A percentile compares a stretch with the other conserved stretches of the same genome.
These are phyloP conservation scores for Nyctibius grandis DNA, from an alignment of 2,797 vertebrate species.

Conservation along the genomic window DNA sequence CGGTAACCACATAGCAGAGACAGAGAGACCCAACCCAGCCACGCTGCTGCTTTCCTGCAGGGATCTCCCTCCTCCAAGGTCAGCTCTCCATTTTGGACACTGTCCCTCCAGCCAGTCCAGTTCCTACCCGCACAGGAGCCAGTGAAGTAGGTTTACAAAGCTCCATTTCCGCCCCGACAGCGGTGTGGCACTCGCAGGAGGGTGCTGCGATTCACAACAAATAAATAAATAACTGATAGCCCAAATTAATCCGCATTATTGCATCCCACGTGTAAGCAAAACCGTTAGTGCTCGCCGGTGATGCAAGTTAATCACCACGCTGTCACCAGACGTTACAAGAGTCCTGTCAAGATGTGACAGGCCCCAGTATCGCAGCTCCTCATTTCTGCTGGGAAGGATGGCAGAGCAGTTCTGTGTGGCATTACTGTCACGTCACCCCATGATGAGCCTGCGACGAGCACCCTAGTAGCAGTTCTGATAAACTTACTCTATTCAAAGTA, in stretches of 20 bases:
- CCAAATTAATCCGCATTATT: slow-evolving; percentile 5
- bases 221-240: neutral
- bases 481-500: slow-evolving; percentile 26
- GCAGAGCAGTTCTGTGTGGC: neutral
- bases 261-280: neutral
- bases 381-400: slow-evolving; percentile 1
- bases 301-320: neutral
- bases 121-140: neutral
- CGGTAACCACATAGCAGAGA: neutral
- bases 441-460: slow-evolving; percentile 26
- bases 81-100: fast-evolving
- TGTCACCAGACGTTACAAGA: neutral
- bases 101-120: neutral
- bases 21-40: neutral
- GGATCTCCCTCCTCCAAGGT: neutral
- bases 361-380: neutral
- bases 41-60: neutral
- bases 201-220: neutral
- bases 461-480: slow-evolving; percentile 22
- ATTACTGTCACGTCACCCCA: slow-evolving; percentile 6
- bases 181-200: neutral
- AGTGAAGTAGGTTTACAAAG: neutral
- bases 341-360: slow-evolving; percentile 32
- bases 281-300: neutral
- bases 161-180: neutral